phyloP scores from a whole-genome alignment of 2,797 vertebrate species.

The Rhadinocentrus ornatus region DNA sequence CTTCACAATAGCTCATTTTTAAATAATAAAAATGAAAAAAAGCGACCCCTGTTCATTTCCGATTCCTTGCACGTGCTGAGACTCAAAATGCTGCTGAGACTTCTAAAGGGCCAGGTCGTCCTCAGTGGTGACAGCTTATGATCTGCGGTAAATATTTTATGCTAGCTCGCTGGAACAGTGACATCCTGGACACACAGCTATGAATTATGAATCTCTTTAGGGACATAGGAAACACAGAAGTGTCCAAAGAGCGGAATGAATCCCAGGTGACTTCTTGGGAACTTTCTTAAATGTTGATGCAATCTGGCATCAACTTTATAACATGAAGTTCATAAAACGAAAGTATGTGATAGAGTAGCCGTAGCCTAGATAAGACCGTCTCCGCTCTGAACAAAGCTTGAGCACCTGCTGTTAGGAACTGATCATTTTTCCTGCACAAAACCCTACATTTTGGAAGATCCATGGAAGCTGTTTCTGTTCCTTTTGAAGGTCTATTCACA shows the following conservation, averaged over 20 bases:
- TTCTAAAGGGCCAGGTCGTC: slow-evolving; percentile 67
- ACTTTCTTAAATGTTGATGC: slow-evolving; percentile 60
- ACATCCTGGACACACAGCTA: slow-evolving; percentile 75
- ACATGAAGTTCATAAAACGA: slow-evolving; percentile 34
- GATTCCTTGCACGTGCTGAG: slow-evolving; percentile 61
- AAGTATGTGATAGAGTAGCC: slow-evolving; percentile 16
- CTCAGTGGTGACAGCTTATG: slow-evolving; percentile 74
- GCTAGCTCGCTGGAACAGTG: slow-evolving; percentile 71
- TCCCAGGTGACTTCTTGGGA: slow-evolving; percentile 68
- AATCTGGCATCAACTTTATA: slow-evolving; percentile 44
- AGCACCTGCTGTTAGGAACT: too few species aligned
- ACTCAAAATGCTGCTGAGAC: slow-evolving; percentile 63
- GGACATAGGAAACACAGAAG: slow-evolving; percentile 61
- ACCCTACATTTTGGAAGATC: not conserved
- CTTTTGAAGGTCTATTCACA: not conserved
- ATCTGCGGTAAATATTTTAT: slow-evolving; percentile 84
- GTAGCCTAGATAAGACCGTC: not conserved
- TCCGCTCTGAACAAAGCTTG: not conserved
- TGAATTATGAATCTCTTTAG: slow-evolving; percentile 83
- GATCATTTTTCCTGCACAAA: too few species aligned
- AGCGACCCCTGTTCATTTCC: slow-evolving; percentile 52
- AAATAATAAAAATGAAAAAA: slow-evolving; percentile 45
- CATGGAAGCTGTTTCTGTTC: not conserved
- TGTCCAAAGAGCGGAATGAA: slow-evolving; percentile 72
- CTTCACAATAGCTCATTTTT: slow-evolving; percentile 61